Evolutionary conservation across 2,797 vertebrate species (phyloP), one percentile per base, ranked within the genome.

Genomic region (Arrhamphus sclerolepis): DNA sequence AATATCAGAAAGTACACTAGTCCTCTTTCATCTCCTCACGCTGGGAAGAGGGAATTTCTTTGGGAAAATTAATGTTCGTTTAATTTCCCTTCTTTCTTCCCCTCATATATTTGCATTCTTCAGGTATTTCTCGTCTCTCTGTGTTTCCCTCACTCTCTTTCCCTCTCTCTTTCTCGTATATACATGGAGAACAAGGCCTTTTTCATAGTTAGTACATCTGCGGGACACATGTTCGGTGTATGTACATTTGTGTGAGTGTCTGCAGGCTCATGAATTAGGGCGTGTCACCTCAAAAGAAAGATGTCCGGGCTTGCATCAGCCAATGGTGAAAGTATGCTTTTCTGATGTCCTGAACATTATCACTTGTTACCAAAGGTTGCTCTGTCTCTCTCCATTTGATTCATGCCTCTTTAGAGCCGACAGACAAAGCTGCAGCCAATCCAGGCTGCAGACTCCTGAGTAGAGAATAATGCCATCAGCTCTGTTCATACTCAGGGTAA

Each of bases 41-140:
- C 72, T 68, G 77, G 82, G 81, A 82, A 78, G 74, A 78, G 61
- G 78, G 80, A 84, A 78, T 82, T 77, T 68, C 79, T 78, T 68
- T 43, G 66, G 84, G 78, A 85, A 78, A 91, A 89, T 91, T 93
- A 89, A 91, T 92, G 91, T 90, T 91, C 77, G 84, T 92, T 90
- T 92, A 89, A 91, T 90, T 78, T 89, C 80, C 82, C 79, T 77
- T 89, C 86, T 86, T 89, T 91, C 87, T 87, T 75, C 77, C 83
- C 76, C 76, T 87, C 83, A 77, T 89, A 84, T 89, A 85, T 89
- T 90, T 87, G 75, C 85, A 84, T 89, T 91, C 88, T 83, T 89
- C 83, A 91, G 85, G 88, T 90, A 90, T 81, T 86, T 88, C 76
- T 87, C 81, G 66, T 83, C 70, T 84, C 56, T 67, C 51, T 56